phyloP scores from a whole-genome alignment of 2,797 vertebrate genomes.

The Liasis olivaceus region DNA sequence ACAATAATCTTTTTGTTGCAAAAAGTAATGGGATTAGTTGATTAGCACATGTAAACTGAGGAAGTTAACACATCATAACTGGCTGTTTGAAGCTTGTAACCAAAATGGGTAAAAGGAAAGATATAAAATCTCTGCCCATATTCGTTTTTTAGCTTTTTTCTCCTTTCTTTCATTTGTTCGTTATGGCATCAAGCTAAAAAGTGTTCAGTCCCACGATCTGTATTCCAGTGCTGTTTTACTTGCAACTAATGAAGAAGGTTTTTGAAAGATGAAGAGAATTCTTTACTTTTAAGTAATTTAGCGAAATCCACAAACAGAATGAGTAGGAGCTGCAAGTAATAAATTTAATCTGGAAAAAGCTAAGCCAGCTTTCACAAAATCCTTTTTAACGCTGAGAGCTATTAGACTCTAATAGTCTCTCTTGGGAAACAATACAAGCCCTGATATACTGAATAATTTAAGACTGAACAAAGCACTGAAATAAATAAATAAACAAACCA shows the following conservation, averaged over 20 bases:
- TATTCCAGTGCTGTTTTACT: neutral
- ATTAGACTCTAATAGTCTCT: conserved; percentile 19
- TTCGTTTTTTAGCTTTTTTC: neutral
- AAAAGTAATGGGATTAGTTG: conserved; percentile 6
- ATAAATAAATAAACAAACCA: neutral
- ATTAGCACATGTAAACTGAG: conserved; percentile 4
- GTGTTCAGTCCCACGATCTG: neutral
- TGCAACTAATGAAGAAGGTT: neutral
- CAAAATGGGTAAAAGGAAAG: neutral
- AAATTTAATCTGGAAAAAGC: conserved; percentile 8
- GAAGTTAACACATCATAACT: conserved; percentile 12
- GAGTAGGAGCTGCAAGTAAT: neutral
- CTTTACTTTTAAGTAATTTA: conserved; percentile 20
- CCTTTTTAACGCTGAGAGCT: conserved; percentile 7
- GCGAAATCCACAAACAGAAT: neutral
- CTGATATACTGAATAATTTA: conserved; percentile 31
- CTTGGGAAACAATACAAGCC: neutral
- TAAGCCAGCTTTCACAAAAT: conserved; percentile 18
- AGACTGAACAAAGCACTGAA: conserved; percentile 16
- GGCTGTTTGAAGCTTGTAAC: conserved; percentile 19
- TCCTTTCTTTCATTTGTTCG: neutral
- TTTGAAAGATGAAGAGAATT: neutral
- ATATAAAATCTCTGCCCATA: neutral
- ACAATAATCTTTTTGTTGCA: conserved; percentile 7
- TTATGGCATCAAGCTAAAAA: neutral